A percentile compares a stretch with the other conserved stretches of the same genome.
These are phyloP conservation scores for Calosoma granatense DNA, from an alignment of 1,140 invertebrate genomes.

Conservation along the genomic window DNA sequence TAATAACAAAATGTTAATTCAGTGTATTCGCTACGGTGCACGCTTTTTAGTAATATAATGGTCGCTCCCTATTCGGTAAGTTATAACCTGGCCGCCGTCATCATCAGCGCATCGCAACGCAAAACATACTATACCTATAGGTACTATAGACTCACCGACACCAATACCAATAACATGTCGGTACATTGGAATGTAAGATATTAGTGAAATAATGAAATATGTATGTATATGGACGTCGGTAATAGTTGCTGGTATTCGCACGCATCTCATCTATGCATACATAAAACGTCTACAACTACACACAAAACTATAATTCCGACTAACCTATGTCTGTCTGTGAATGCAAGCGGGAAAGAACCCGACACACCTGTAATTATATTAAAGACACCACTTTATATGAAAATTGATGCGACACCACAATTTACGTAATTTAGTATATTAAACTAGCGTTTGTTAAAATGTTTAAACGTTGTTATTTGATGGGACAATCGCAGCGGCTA, in stretches of 20 bases:
- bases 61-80: neutral
- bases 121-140: neutral
- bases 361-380: constrained; percentile 4
- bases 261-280: too few relatives aligned
- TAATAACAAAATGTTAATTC: constrained; percentile 7
- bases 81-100: neutral
- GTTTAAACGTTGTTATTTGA: constrained; percentile 8
- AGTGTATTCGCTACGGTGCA: constrained; percentile 1
- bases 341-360: too few relatives aligned
- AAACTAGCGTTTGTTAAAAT: constrained; percentile 2
- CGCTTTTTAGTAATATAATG: neutral
- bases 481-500: neutral
- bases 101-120: neutral
- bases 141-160: too few relatives aligned
- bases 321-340: too few relatives aligned
- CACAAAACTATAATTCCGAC: too few relatives aligned
- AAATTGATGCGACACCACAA: constrained; percentile 8
- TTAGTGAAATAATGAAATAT: too few relatives aligned
- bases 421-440: constrained; percentile 5
- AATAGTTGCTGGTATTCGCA: too few relatives aligned
- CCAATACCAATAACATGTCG: too few relatives aligned
- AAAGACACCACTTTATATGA: constrained; percentile 9
- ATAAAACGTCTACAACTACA: too few relatives aligned
- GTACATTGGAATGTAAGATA: too few relatives aligned
- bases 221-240: neutral